Conservation (phyloP, 2,888 invertebrate genomes). For the Lochmaea crataegi region DNA sequence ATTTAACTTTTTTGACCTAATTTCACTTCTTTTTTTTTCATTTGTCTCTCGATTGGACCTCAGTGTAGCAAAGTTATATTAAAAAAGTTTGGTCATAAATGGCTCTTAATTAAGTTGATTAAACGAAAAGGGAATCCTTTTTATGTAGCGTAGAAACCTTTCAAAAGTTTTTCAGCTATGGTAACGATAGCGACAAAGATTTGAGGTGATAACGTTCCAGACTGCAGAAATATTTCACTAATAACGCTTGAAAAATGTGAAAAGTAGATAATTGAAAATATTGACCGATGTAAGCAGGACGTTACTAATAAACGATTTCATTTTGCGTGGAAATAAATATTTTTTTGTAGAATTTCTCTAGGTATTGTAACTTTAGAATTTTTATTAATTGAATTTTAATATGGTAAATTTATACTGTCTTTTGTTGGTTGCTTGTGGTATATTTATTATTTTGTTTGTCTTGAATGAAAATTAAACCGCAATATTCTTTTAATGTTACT, state of each 20-base stretch:
- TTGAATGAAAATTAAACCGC: no score
- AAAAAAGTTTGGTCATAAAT: slow-evolving; percentile 41
- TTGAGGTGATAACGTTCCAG: slow-evolving; percentile 7
- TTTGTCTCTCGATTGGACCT: slow-evolving; percentile 15
- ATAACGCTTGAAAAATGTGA: background rate
- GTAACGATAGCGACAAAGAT: slow-evolving; percentile 4
- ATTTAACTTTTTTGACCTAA: background rate
- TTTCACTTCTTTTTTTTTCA: slow-evolving; percentile 10
- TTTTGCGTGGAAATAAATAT: no score
- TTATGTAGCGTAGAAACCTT: slow-evolving; percentile 37
- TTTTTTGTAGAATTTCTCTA: no score
- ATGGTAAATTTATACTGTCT: no score
- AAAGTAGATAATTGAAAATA: background rate
- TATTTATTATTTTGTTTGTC: no score
- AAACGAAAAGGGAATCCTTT: slow-evolving; percentile 43
- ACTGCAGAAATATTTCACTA: background rate
- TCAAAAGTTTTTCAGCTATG: slow-evolving; percentile 31
- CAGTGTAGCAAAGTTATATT: slow-evolving; percentile 32
- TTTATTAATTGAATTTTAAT: no score
- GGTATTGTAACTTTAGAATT: no score
- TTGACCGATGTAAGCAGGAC: background rate
- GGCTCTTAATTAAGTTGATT: slow-evolving; percentile 46
- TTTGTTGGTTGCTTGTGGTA: no score
- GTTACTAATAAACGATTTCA: no score
- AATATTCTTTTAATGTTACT: no score